These are phyloP conservation scores for Scytalopus superciliaris DNA, from an alignment of 2,113 vertebrate genomes.

Conservation along the genomic window DNA sequence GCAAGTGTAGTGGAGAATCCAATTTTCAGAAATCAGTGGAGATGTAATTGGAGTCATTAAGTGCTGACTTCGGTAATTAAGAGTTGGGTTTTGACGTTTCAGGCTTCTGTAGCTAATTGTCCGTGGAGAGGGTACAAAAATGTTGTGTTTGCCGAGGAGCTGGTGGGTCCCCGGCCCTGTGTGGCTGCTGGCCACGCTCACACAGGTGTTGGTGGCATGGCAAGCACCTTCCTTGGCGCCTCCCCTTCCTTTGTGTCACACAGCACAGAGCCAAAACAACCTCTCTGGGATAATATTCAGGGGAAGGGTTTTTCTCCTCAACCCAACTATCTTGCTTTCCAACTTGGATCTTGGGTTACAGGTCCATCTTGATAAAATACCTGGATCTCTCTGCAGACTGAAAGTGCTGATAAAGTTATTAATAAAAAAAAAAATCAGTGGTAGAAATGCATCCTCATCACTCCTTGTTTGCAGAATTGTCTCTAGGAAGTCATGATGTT, in stretches of 20 bases:
- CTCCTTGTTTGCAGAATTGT: neutral
- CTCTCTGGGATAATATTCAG: neutral
- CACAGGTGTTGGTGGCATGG: neutral
- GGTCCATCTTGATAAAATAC: neutral
- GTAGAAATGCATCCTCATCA: neutral
- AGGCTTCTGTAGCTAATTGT: neutral
- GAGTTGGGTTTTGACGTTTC: neutral
- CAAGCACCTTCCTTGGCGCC: fast-evolving
- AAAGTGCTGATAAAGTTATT: neutral
- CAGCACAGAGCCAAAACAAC: neutral
- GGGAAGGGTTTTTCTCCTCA: neutral
- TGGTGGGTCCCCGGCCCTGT: fast-evolving
- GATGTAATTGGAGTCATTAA: slow-evolving; percentile 66
- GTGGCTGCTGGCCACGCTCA: fast-evolving
- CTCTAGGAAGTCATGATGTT: neutral
- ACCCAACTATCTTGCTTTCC: neutral
- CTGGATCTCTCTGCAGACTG: neutral
- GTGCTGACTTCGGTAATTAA: slow-evolving; percentile 43
- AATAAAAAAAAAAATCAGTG: neutral
- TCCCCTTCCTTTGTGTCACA: fast-evolving
- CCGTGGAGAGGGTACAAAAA: neutral
- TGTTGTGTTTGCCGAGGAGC: neutral
- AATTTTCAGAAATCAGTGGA: slow-evolving; percentile 63
- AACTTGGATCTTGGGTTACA: neutral
- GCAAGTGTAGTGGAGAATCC: slow-evolving; percentile 49